phyloP scores from a whole-genome alignment of 2,113 vertebrate species.

The Gopherus flavomarginatus region DNA sequence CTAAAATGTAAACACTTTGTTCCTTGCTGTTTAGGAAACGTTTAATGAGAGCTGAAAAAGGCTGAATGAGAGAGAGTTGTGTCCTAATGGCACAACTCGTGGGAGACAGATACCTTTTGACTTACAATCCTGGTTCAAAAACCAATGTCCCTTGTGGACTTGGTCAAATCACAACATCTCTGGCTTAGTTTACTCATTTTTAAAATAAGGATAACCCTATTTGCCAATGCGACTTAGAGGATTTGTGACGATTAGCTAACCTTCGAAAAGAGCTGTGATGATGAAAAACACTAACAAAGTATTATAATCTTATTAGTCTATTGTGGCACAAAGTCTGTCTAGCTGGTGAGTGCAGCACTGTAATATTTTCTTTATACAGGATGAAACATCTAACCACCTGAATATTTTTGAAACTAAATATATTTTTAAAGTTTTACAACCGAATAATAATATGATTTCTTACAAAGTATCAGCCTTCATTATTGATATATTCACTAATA shows the following conservation, averaged over 20 bases:
- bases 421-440: conserved; percentile 1
- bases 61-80: background rate
- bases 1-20: background rate
- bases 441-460: conserved; percentile 45
- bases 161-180: background rate
- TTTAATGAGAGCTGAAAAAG: background rate
- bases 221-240: background rate
- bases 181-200: background rate
- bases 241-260: background rate
- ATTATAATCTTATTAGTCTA: background rate
- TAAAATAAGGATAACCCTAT: background rate
- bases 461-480: conserved; percentile 70
- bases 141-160: background rate
- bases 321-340: background rate
- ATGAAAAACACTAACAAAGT: background rate
- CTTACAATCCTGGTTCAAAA: background rate
- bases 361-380: background rate
- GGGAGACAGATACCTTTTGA: background rate
- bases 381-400: background rate
- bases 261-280: background rate
- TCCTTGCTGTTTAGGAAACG: background rate
- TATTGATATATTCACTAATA: conserved; percentile 79
- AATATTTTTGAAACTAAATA: background rate
- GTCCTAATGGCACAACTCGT: background rate
- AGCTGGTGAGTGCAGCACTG: background rate